phyloP scores from a whole-genome alignment of 1,140 invertebrate genomes.

The Drosophila carrolli region DNA sequence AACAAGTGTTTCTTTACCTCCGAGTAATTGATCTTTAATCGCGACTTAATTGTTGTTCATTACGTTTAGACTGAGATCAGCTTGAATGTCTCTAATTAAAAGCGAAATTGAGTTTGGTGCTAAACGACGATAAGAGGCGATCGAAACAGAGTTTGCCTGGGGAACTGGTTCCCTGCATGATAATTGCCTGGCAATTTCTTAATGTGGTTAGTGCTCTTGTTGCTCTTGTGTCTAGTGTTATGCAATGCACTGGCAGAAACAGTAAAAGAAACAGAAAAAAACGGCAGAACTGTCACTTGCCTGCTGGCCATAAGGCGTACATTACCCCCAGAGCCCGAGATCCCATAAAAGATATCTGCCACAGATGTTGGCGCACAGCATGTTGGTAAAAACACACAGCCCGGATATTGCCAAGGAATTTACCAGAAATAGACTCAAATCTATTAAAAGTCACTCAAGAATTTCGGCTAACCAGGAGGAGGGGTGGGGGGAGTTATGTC shows the following conservation, averaged over 20 bases:
- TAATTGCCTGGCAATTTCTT: constrained; percentile 49
- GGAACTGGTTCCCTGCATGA: constrained; percentile 31
- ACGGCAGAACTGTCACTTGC: constrained; percentile 69
- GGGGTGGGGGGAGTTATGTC: constrained; percentile 40
- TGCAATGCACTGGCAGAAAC: constrained; percentile 51
- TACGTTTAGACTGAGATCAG: constrained; percentile 50
- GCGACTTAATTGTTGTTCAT: constrained; percentile 46
- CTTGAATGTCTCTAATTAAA: constrained; percentile 65
- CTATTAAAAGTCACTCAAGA: constrained; percentile 71
- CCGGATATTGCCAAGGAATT: constrained; percentile 51
- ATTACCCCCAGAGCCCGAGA: constrained; percentile 56
- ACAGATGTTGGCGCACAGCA: constrained; percentile 20
- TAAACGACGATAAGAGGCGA: constrained; percentile 39
- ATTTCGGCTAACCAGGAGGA: constrained; percentile 50
- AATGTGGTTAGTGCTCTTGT: constrained; percentile 21
- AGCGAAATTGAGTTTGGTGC: constrained; percentile 60
- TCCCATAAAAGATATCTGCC: constrained; percentile 24
- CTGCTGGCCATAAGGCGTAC: constrained; percentile 66
- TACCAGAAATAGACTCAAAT: constrained; percentile 45
- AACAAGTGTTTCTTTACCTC: constrained; percentile 9
- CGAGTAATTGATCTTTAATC: constrained; percentile 36
- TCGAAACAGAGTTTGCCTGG: constrained; percentile 13
- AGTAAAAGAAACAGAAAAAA: constrained; percentile 28
- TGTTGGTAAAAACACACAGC: constrained; percentile 14
- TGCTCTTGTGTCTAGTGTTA: constrained; percentile 40